Evolutionary conservation across 2,113 vertebrate species (phyloP), one percentile per base, ranked within the genome.

Genomic region (Edolisoma coerulescens): DNA sequence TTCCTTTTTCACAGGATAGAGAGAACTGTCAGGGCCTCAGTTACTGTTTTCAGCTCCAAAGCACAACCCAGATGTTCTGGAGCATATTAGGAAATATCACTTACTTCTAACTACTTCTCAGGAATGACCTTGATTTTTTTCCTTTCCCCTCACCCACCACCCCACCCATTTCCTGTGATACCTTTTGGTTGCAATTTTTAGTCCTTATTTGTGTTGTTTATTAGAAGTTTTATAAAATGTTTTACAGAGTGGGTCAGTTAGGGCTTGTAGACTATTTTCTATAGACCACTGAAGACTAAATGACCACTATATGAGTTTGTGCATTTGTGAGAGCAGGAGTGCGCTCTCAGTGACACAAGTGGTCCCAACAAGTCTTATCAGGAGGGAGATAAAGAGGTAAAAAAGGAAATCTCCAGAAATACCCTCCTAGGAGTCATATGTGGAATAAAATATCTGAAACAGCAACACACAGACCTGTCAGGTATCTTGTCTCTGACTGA

Each of bases 331-430:
- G 83, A 41, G 23, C 6, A 59, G 35, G 30, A 79, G 13, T 44
- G 14, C 0, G 0, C 12, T 22, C 16, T 41, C 37, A 60, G 49
- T 35, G 20, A 56, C 16, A 5, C 6, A n/a, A 39, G 8, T 19
- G 28, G 16, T 59, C 47, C n/a, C 1, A 2, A 37, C 4, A 28
- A 49, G 22, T 10, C 28, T 65, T 74, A 13, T 15, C 23, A 59
- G 10, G 21, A 67, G 33, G 16, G 87, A 78, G 26, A 75, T 17
- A 35, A 44, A 44, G n/a, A 44, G 6, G 16, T 67, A 23, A 54
- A 57, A 45, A 37, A 59, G 0, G 15, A 57, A 45, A 22, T 63
- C 5, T 84, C 22, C 45, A 47, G 8, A 11, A 35, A 6, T 57
- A 13, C 19, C 24, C 28, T 73, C 12, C n/a, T 70, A 56, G 37